Conservation (phyloP, 1,140 invertebrate species). For the Pseudomyrmex concolor region DNA sequence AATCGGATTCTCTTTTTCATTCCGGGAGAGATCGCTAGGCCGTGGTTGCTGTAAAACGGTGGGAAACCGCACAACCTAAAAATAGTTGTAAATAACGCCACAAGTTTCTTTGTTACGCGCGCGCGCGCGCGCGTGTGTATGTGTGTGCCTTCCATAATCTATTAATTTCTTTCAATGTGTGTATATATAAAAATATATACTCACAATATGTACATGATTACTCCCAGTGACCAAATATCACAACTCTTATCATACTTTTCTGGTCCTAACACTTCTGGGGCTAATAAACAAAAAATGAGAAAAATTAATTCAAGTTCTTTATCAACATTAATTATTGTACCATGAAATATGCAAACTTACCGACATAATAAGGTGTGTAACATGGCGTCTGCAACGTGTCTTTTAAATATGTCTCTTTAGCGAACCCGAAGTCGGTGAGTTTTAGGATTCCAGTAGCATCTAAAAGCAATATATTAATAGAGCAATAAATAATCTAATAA, state of each 20-base stretch:
- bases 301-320: no score
- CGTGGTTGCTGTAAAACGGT: conserved; percentile 99
- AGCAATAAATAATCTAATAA: not conserved
- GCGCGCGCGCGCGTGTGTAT: no score
- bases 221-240: conserved; percentile 99
- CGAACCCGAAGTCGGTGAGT: conserved; percentile 99
- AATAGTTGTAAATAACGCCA: conserved; percentile 70
- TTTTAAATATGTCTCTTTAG: conserved; percentile 96
- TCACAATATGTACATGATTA: conserved; percentile 99
- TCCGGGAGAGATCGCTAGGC: conserved; percentile 98
- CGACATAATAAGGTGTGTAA: conserved; percentile 99
- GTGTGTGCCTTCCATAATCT: not conserved
- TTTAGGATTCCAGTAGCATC: conserved; percentile 93
- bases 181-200: conserved; percentile 78
- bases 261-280: conserved; percentile 97
- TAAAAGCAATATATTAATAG: conserved; percentile 70
- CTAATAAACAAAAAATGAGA: conserved; percentile 82
- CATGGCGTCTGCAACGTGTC: conserved; percentile 97
- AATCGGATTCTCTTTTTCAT: conserved; percentile 99
- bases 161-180: not conserved
- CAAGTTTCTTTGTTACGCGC: not conserved
- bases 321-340: not conserved
- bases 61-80: conserved; percentile 97
- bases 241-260: conserved; percentile 99
- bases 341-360: conserved; percentile 83